Evolutionary conservation across 2,888 invertebrate species (phyloP), one percentile per base, ranked within the genome.

Genomic region (Dynastes grantii): DNA sequence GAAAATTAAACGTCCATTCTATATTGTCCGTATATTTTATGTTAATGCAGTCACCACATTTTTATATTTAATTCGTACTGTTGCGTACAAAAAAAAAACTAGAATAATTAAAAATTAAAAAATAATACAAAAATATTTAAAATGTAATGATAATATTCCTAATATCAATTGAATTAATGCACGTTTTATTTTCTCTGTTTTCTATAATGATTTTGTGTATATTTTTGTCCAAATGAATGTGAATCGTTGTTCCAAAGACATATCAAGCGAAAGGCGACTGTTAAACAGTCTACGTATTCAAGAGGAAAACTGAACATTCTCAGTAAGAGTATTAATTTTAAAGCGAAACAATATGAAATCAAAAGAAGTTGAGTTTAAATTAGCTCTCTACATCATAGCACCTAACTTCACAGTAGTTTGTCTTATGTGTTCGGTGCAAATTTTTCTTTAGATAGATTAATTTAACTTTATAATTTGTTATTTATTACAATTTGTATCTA

Each of bases 401-500:
- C 83, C 80, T 79, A 76, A 79, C 67, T 80, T 81, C 80, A 77
- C 79, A 22, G 49, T 68, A 37, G 53, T 80, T 81, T 77, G 79
- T 79, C 76, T 81, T 78, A 78, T 77, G 67, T 80, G 80, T 81
- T 82, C 81, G 84, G 84, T 85, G 85, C 84, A 83, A 82, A 83
- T 65, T 58, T 78, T 80, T 45, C 45, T 45, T 82, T 85, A 85
- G 84, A 81, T 86, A 87, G 85, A 82, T 85, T 84, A 83, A 85
- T 85, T 86, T 85, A 85, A 84, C 82, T 81, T 84, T 83, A 84
- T 84, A 82, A 85, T 86, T 86, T 86, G 86, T 87, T 88, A 87
- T 87, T 87, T 87, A 87, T 87, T 88, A 84, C 84, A 85, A 85
- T 87, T 87, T 87, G 85, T 87, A 86, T 87, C 87, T 87, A 85